Conservation (phyloP, 2,113 vertebrate species). For the Megaleporinus macrocephalus region DNA sequence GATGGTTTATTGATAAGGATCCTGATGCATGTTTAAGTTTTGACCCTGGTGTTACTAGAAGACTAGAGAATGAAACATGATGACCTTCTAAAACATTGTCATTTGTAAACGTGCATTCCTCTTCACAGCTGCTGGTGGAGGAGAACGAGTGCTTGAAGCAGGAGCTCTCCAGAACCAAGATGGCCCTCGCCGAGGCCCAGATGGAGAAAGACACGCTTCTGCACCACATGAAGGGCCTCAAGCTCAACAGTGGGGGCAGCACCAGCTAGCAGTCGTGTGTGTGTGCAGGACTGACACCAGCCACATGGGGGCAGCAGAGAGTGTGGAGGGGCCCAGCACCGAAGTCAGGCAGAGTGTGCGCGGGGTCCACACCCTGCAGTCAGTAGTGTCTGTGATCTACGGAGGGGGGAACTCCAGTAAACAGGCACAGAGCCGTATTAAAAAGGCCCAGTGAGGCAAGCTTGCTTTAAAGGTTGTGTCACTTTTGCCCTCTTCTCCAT, state of each 20-base stretch:
- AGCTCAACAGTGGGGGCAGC: conserved; percentile 64
- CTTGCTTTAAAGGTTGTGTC: background rate
- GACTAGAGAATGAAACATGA: background rate
- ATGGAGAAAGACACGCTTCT: conserved; percentile 92
- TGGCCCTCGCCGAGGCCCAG: conserved; percentile 92
- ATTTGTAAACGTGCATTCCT: background rate
- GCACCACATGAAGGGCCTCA: conserved; percentile 86
- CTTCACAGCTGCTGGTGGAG: conserved; percentile 82
- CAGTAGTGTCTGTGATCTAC: background rate
- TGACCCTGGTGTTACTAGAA: background rate
- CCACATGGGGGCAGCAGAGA: background rate
- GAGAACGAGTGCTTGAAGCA: conserved; percentile 96
- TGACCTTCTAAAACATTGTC: background rate
- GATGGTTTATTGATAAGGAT: background rate
- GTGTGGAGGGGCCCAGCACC: conserved; percentile 8
- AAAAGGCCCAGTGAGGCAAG: background rate
- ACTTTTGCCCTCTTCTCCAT: background rate
- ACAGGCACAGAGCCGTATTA: conserved; percentile 6
- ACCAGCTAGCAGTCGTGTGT: conserved; percentile 63
- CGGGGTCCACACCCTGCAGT: background rate
- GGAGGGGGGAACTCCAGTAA: background rate
- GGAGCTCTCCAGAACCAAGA: conserved; percentile 92
- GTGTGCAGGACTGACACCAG: conserved; percentile 5
- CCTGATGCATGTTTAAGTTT: background rate
- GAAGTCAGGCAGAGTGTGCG: background rate